Evolutionary conservation across 2,888 invertebrate species (phyloP).

Genomic region (Omphaloscelis lunosa): DNA sequence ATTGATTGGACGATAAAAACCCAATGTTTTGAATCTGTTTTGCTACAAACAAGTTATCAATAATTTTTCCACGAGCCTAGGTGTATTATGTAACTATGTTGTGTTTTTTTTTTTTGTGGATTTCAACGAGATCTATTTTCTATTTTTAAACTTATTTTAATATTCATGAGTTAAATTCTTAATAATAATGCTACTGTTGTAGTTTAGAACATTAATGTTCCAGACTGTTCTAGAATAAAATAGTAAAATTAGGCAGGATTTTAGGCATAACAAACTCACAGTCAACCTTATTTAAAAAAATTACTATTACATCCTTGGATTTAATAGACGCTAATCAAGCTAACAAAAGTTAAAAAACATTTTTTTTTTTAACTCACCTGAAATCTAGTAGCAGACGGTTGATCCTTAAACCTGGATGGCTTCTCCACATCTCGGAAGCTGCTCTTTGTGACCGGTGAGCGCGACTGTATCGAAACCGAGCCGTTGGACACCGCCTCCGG

Average conservation of each 20-base stretch:
- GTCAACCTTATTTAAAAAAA: not conserved
- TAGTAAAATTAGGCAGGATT: not conserved
- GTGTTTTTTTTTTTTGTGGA: not conserved
- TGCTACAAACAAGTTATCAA: conserved; percentile 27
- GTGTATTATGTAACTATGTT: not conserved
- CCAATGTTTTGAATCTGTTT: conserved; percentile 26
- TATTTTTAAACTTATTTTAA: not conserved
- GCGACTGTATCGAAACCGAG: conserved; percentile 66
- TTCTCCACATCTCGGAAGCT: conserved; percentile 92
- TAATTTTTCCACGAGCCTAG: conserved; percentile 9
- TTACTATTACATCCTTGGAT: not conserved
- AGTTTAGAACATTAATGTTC: not conserved
- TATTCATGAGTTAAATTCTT: not conserved
- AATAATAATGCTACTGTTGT: not conserved
- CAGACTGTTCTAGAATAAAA: not conserved
- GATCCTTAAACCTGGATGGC: conserved; percentile 91
- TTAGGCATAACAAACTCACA: not conserved
- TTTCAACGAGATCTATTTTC: not conserved
- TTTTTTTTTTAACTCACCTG: conserved; percentile 82
- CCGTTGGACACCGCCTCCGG: conserved; percentile 75
- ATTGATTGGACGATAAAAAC: conserved; percentile 39
- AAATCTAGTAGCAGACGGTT: conserved; percentile 91
- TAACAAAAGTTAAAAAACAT: not conserved
- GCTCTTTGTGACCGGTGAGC: conserved; percentile 88
- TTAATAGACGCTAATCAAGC: too few species aligned